Evolutionary conservation across 2,888 invertebrate genomes (phyloP).

Genomic region (Automeris io): DNA sequence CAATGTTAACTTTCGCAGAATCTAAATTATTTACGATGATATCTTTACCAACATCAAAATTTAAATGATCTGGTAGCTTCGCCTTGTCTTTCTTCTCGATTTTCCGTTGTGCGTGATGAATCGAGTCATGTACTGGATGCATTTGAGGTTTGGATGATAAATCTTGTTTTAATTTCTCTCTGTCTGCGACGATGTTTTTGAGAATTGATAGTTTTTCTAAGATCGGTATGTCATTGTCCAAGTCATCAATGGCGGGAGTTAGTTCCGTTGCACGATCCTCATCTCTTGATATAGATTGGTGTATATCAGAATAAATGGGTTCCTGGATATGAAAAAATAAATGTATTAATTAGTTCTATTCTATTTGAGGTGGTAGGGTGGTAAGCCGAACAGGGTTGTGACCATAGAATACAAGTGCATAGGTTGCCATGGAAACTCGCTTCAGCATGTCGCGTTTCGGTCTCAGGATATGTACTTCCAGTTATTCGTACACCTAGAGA

Average conservation of each 20-base stretch:
- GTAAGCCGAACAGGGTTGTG: too few species aligned
- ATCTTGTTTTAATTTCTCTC: slow-evolving; percentile 34
- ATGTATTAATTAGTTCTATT: too few species aligned
- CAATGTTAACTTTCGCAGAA: slow-evolving; percentile 4
- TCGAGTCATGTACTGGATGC: slow-evolving; percentile 54
- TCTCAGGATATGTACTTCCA: too few species aligned
- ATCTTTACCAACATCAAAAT: not conserved
- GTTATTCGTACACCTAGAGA: too few species aligned
- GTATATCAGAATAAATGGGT: slow-evolving; percentile 37
- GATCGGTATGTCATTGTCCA: slow-evolving; percentile 41
- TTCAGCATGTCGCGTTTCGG: not conserved
- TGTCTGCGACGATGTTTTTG: slow-evolving; percentile 45
- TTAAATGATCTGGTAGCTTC: slow-evolving; percentile 17
- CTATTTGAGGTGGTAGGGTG: too few species aligned
- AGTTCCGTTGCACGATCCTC: slow-evolving; percentile 16
- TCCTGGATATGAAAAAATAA: slow-evolving; percentile 41
- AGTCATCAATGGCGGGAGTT: slow-evolving; percentile 22
- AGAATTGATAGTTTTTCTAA: slow-evolving; percentile 56
- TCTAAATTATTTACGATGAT: not conserved
- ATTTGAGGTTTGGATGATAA: slow-evolving; percentile 49
- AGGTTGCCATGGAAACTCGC: too few species aligned
- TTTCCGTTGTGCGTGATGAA: slow-evolving; percentile 47
- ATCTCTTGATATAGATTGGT: slow-evolving; percentile 17
- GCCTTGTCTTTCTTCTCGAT: slow-evolving; percentile 65
- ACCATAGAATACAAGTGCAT: too few species aligned